Conservation (phyloP, 2,113 vertebrate species). For the Scomber scombrus region DNA sequence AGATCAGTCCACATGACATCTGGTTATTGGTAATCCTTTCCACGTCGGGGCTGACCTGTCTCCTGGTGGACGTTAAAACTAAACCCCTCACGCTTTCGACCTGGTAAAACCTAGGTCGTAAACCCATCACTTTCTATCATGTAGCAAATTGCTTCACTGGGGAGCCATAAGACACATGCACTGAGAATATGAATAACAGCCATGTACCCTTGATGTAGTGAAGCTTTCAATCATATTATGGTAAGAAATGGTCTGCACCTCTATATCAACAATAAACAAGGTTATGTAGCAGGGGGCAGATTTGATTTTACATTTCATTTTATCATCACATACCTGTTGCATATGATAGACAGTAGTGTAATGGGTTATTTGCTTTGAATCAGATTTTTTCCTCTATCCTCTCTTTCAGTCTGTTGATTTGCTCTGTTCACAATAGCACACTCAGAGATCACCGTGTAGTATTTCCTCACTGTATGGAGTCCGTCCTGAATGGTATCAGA, state of each 20-base stretch:
- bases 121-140: constrained; percentile 6
- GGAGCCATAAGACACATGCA: not conserved
- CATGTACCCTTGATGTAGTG: not conserved
- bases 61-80: constrained; percentile 21
- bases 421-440: too few relatives aligned
- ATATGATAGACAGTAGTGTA: too few relatives aligned
- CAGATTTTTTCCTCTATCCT: too few relatives aligned
- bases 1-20: constrained; percentile 47
- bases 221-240: not conserved
- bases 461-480: too few relatives aligned
- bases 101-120: not conserved
- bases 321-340: too few relatives aligned
- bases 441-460: too few relatives aligned
- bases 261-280: not conserved
- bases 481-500: too few relatives aligned
- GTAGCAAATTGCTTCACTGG: not conserved
- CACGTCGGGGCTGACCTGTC: constrained; percentile 16
- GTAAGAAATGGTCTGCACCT: not conserved
- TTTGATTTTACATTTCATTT: too few relatives aligned
- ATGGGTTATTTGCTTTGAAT: too few relatives aligned
- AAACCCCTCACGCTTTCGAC: not conserved
- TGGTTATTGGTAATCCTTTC: constrained; percentile 34
- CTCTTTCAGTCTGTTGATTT: too few relatives aligned
- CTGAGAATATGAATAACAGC: not conserved
- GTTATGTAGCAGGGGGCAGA: too few relatives aligned